Evolutionary conservation across 2,113 vertebrate species (phyloP).

Genomic region (Sylvicapra grimmia): DNA sequence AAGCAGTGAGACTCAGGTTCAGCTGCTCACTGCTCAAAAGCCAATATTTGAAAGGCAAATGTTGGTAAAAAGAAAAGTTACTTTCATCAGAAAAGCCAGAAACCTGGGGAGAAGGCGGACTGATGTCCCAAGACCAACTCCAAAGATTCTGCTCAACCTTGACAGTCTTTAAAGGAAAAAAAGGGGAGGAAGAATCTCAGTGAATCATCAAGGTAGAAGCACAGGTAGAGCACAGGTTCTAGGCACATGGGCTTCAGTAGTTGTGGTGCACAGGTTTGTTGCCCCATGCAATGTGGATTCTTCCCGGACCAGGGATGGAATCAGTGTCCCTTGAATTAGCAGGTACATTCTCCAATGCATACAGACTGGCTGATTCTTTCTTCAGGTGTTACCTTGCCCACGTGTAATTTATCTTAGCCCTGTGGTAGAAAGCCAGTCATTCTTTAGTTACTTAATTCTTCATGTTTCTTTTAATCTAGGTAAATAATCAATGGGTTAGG

Average conservation of each 20-base stretch:
- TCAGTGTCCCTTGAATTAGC: no score
- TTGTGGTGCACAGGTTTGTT: no score
- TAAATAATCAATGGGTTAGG: neutral
- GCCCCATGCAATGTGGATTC: no score
- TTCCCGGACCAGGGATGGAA: no score
- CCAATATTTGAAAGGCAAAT: neutral
- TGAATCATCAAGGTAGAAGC: neutral
- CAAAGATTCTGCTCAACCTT: neutral
- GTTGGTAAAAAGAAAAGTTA: neutral
- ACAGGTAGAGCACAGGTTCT: no score
- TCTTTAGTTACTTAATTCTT: neutral
- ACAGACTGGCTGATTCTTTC: neutral
- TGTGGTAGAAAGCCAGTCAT: neutral
- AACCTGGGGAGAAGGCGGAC: neutral
- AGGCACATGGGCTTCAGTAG: no score
- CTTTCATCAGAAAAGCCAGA: neutral
- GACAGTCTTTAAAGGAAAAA: neutral
- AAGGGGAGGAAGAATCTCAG: neutral
- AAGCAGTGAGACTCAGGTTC: neutral
- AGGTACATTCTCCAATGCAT: neutral
- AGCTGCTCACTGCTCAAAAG: neutral
- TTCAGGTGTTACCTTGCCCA: neutral
- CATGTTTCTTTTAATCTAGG: neutral
- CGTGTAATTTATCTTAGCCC: neutral
- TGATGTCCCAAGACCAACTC: neutral